These are phyloP conservation scores for Gallirallus australis DNA, from an alignment of 2,797 vertebrate species.

Conservation along the genomic window DNA sequence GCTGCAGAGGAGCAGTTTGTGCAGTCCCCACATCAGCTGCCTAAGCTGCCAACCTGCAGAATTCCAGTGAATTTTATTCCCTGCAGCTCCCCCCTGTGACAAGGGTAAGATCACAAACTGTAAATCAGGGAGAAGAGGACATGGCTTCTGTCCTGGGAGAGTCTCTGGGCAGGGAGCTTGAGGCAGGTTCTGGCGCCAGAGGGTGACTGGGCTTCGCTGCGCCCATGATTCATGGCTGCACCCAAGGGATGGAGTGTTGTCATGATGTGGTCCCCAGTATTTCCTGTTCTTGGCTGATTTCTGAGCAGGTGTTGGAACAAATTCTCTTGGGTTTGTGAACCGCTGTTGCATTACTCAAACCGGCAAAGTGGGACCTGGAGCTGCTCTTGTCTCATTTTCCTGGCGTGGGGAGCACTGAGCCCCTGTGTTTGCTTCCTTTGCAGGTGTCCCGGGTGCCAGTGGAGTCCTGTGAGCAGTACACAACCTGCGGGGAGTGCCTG, in stretches of 20 bases:
- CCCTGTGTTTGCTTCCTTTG: neutral
- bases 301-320: neutral
- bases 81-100: neutral
- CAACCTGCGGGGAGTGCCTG: slow-evolving; percentile 93
- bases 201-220: neutral
- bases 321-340: neutral
- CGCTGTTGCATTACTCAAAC: rapidly evolving
- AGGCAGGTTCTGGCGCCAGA: neutral
- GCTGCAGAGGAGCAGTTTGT: neutral
- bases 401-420: neutral
- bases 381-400: neutral
- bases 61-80: neutral
- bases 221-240: neutral
- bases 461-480: slow-evolving; percentile 96
- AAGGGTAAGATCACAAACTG: neutral
- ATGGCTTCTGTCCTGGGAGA: rapidly evolving
- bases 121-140: neutral
- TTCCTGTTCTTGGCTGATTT: neutral
- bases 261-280: neutral
- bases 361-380: neutral
- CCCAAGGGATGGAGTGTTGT: neutral
- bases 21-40: neutral
- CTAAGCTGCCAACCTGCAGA: neutral
- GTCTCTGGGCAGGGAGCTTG: neutral
- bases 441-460: slow-evolving; percentile 94